phyloP scores from a whole-genome alignment of 2,113 vertebrate species.

The Aspiorhynchus laticeps region DNA sequence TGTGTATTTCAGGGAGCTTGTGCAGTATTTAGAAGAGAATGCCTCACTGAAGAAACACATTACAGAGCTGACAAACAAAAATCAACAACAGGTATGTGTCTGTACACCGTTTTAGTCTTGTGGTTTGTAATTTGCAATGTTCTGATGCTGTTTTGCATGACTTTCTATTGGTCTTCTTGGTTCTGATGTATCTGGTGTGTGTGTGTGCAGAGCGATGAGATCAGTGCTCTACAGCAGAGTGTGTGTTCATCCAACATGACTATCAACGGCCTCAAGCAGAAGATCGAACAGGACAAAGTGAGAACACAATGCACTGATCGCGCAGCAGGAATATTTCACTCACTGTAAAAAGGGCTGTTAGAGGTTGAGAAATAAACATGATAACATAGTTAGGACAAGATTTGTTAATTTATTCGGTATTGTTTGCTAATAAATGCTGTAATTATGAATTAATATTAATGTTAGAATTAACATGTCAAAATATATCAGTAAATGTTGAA shows the following conservation, averaged over 20 bases:
- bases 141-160: background rate
- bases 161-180: background rate
- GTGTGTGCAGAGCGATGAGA: slow-evolving; percentile 69
- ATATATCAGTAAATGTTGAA: background rate
- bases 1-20: slow-evolving; percentile 78
- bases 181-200: background rate
- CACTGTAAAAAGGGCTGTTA: background rate
- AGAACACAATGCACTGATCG: slow-evolving; percentile 19
- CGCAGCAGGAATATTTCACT: background rate
- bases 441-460: background rate
- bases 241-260: slow-evolving; percentile 72
- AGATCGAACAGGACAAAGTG: slow-evolving; percentile 86
- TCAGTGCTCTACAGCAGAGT: slow-evolving; percentile 76
- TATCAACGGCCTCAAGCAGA: slow-evolving; percentile 80
- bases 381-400: background rate
- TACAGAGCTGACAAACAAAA: slow-evolving; percentile 71
- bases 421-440: background rate
- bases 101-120: background rate
- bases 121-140: background rate
- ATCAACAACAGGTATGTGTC: slow-evolving; percentile 82
- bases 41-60: slow-evolving; percentile 80
- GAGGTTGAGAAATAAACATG: background rate
- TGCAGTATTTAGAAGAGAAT: slow-evolving; percentile 81
- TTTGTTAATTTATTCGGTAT: background rate
- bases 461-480: background rate